Evolutionary conservation across 2,888 invertebrate genomes (phyloP).

Genomic region (Spisula subtruncata): DNA sequence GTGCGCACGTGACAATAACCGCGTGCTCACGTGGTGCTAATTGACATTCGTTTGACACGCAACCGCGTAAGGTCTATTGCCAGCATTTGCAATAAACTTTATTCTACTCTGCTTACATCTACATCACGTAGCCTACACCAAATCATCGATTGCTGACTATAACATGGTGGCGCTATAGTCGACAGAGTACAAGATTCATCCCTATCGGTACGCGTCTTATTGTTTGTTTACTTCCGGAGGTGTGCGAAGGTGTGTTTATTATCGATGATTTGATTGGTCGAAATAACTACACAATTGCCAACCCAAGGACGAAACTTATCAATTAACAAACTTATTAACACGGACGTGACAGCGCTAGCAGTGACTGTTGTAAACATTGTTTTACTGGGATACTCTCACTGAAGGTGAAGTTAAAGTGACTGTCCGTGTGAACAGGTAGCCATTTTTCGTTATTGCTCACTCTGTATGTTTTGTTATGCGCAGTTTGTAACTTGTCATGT

Average conservation of each 20-base stretch:
- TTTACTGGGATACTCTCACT: neutral
- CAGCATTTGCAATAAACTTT: too few relatives aligned
- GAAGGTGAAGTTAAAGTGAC: neutral
- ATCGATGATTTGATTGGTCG: constrained; percentile 32
- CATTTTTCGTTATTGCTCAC: neutral
- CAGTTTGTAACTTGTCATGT: neutral
- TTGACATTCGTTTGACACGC: too few relatives aligned
- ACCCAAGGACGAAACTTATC: constrained; percentile 38
- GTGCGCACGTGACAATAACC: too few relatives aligned
- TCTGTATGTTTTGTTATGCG: neutral
- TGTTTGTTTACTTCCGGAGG: constrained; percentile 27
- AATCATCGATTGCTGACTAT: too few relatives aligned
- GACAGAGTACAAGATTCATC: neutral
- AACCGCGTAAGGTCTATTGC: too few relatives aligned
- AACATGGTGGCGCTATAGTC: neutral
- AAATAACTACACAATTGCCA: neutral
- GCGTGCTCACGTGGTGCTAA: too few relatives aligned
- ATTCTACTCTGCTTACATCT: too few relatives aligned
- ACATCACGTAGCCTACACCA: too few relatives aligned
- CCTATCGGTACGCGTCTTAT: constrained; percentile 24
- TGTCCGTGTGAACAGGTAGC: neutral
- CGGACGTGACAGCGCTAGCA: neutral
- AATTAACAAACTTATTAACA: too few relatives aligned
- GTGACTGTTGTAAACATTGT: neutral
- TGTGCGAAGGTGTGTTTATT: constrained; percentile 34